phyloP scores from a whole-genome alignment of 2,113 vertebrate species.

The Pomatostomus ruficeps region DNA sequence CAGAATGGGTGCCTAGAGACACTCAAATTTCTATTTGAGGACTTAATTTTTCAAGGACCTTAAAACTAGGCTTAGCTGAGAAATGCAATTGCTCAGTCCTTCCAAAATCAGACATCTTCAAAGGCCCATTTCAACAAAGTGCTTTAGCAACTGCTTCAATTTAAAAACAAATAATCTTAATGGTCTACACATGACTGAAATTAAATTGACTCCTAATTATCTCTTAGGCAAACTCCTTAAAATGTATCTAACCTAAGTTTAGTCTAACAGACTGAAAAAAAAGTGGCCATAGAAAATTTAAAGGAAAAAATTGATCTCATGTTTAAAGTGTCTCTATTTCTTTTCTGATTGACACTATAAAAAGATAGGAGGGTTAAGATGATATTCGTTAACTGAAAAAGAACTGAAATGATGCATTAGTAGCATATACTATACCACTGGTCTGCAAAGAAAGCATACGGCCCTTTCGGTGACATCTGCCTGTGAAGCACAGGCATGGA shows the following conservation, averaged over 20 bases:
- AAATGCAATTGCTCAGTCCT: neutral
- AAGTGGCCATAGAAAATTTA: neutral
- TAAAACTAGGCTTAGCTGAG: neutral
- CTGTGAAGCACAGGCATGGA: fast-evolving
- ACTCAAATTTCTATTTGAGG: neutral
- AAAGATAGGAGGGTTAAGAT: neutral
- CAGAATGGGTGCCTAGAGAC: neutral
- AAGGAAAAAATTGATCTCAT: neutral
- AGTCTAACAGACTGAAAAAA: neutral
- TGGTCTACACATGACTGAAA: neutral
- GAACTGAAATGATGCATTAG: neutral
- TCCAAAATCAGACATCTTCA: neutral
- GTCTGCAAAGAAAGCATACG: neutral
- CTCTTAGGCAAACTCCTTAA: neutral
- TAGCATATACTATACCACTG: neutral
- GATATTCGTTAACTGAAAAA: neutral
- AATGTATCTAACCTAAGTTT: neutral
- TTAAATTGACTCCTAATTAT: neutral
- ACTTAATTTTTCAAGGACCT: neutral
- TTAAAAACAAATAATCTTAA: neutral
- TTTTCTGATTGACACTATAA: neutral
- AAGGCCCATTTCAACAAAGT: neutral
- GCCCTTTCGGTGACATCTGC: neutral
- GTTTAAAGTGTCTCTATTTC: neutral
- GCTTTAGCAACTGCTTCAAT: neutral